phyloP scores from a whole-genome alignment of 2,888 invertebrate genomes.

The Lycophotia porphyrea region DNA sequence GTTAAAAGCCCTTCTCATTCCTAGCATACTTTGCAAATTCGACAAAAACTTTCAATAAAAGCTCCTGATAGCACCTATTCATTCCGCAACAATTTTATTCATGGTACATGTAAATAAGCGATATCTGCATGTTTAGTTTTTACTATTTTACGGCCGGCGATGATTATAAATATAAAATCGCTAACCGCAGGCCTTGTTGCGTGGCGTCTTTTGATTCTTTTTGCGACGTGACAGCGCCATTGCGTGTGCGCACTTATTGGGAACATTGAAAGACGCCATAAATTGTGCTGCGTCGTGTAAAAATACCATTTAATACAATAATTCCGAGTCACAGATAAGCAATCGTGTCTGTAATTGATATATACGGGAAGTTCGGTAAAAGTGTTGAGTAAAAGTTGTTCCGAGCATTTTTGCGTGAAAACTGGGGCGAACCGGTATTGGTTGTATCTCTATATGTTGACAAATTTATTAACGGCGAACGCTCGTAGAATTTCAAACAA shows the following conservation, averaged over 20 bases:
- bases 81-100: conserved; percentile 58
- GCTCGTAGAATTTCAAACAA: conserved; percentile 52
- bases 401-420: conserved; percentile 48
- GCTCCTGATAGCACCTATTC: conserved; percentile 40
- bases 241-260: conserved; percentile 81
- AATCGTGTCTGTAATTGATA: conserved; percentile 65
- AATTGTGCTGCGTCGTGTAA: conserved; percentile 74
- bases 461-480: conserved; percentile 53
- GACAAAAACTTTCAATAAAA: conserved; percentile 49
- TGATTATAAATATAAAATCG: conserved; percentile 82
- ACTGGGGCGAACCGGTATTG: conserved; percentile 51
- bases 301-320: conserved; percentile 79
- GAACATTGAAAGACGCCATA: conserved; percentile 81
- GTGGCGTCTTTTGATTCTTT: conserved; percentile 73
- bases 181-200: conserved; percentile 81
- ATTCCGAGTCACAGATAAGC: conserved; percentile 65
- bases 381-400: conserved; percentile 59
- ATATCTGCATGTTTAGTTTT: conserved; percentile 74
- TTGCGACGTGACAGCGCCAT: conserved; percentile 75
- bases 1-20: conserved; percentile 11
- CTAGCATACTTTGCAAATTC: conserved; percentile 21
- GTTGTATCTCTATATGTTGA: conserved; percentile 36
- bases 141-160: conserved; percentile 75
- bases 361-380: conserved; percentile 61
- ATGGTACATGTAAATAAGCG: conserved; percentile 69